phyloP scores from a whole-genome alignment of 2,888 invertebrate species.

The Drosophila limbata region DNA sequence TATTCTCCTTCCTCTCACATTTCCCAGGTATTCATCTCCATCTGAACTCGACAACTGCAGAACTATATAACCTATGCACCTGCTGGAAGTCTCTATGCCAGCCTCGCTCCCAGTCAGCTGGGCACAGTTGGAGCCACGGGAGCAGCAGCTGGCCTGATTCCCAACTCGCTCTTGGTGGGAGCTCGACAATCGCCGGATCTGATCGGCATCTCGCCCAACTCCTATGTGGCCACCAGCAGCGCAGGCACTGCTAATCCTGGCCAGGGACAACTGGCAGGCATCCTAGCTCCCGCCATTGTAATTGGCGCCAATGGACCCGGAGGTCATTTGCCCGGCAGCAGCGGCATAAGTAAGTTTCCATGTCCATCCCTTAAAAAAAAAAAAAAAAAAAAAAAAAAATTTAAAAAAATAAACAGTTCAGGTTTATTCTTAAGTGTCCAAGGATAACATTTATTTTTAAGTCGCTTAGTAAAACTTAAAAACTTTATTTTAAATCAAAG shows the following conservation, averaged over 20 bases:
- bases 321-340: conserved; percentile 65
- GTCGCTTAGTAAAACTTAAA: no score
- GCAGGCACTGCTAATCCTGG: conserved; percentile 29
- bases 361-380: not conserved
- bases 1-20: conserved; percentile 6
- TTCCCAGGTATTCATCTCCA: conserved; percentile 18
- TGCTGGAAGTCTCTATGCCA: conserved; percentile 82
- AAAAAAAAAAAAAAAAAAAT: no score
- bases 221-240: conserved; percentile 70
- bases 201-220: conserved; percentile 81
- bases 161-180: conserved; percentile 72
- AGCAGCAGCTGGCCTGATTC: conserved; percentile 49
- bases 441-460: no score
- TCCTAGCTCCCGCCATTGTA: conserved; percentile 77
- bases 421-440: no score
- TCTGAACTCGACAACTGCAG: conserved; percentile 55
- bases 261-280: conserved; percentile 59
- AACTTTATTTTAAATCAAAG: no score
- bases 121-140: conserved; percentile 39
- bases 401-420: no score
- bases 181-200: conserved; percentile 84
- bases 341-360: conserved; percentile 71
- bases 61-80: conserved; percentile 84
- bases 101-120: conserved; percentile 78
- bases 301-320: conserved; percentile 71